Evolutionary conservation across 2,797 vertebrate genomes (phyloP).

Genomic region (Mormyrus proboscirostris): DNA sequence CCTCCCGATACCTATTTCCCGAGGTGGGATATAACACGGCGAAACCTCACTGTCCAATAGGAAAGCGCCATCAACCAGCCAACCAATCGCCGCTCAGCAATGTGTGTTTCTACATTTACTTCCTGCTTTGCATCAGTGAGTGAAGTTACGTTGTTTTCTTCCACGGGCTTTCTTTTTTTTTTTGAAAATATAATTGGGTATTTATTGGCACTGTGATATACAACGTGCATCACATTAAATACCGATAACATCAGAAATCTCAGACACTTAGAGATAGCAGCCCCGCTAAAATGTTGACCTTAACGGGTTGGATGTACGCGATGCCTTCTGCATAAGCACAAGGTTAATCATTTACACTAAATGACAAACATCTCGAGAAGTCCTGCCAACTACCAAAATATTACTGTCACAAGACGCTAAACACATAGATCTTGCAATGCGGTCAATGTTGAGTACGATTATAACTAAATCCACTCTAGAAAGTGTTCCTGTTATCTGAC

Average conservation of each 20-base stretch:
- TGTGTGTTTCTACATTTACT: not conserved
- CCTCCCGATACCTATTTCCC: not conserved
- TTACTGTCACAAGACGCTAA: not conserved
- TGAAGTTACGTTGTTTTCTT: not conserved
- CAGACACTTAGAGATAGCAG: not conserved
- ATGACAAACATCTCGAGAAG: not conserved
- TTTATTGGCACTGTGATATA: not conserved
- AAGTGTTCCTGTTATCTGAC: not conserved
- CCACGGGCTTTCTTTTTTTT: not conserved
- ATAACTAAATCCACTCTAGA: not conserved
- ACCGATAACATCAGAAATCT: not conserved
- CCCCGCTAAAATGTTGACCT: not conserved
- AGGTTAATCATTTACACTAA: not conserved
- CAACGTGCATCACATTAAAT: not conserved
- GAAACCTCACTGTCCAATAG: constrained; percentile 11
- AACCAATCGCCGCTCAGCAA: constrained; percentile 2
- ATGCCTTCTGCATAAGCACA: not conserved
- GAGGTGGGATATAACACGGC: not conserved
- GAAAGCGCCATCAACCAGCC: not conserved
- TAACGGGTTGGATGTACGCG: not conserved
- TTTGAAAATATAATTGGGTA: not conserved
- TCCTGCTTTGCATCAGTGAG: constrained; percentile 6
- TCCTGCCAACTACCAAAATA: not conserved
- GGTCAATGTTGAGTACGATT: not conserved
- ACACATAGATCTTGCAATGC: not conserved